A percentile compares a stretch with the other conserved stretches of the same genome.
phyloP scores from a whole-genome alignment of 2,797 vertebrate species.

The Clamator glandarius region DNA sequence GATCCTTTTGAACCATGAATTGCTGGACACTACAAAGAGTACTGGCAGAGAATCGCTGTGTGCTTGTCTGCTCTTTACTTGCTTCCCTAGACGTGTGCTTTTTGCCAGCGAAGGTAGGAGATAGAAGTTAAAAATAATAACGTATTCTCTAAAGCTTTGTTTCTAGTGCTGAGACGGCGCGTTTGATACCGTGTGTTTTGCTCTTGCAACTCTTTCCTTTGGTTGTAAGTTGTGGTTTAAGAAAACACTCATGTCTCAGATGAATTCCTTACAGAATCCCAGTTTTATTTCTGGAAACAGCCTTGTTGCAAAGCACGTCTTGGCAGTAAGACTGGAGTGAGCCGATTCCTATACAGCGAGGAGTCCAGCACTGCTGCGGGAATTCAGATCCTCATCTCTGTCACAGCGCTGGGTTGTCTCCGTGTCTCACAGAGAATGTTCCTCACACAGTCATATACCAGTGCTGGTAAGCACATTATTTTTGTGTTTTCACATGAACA shows the following conservation, averaged over 20 bases:
- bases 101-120: background rate
- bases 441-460: background rate
- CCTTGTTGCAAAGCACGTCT: background rate
- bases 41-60: background rate
- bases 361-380: background rate
- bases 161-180: background rate
- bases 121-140: background rate
- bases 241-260: background rate
- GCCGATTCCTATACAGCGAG: background rate
- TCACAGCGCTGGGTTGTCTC: background rate
- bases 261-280: background rate
- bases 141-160: background rate
- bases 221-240: background rate
- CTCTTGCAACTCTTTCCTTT: background rate
- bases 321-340: background rate
- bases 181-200: background rate
- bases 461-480: background rate
- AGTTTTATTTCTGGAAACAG: background rate
- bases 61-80: background rate
- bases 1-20: background rate
- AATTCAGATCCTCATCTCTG: background rate
- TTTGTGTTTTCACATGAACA: background rate
- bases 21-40: background rate
- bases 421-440: background rate
- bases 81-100: background rate